Evolutionary conservation across 2,888 invertebrate species (phyloP), one percentile per base, ranked within the genome.

Genomic region (Taenaris catops): DNA sequence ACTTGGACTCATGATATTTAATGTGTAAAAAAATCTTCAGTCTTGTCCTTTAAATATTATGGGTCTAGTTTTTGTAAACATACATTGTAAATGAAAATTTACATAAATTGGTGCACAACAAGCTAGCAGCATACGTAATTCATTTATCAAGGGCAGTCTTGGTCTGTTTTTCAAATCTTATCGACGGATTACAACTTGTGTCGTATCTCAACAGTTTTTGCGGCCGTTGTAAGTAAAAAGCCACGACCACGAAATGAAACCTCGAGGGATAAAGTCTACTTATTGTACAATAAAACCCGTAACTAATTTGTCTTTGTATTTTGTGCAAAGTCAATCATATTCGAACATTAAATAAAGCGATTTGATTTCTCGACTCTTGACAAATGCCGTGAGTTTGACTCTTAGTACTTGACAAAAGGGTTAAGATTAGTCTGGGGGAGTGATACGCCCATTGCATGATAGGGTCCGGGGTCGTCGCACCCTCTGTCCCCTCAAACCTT

Each of bases 391-490:
- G 20, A 38, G 14, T 38, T 34, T 8, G 14, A 26, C 11, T 27
- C 27, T 38, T 34, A 33, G 7, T 24, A 24, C 21, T 19, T 16
- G 26, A 38, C 31, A 31, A 41, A 37, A 57, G 54, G 51, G 53
- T 57, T 42, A 56, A 52, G 55, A 60, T 64, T 58, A 50, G 55
- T 49, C 46, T 56, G n/a, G 58, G 58, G 48, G 31, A 32, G 27
- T 38, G 24, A 37, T 26, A 24, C 12, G 19, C 34, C 36, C 38
- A 34, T 41, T 38, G 56, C 58, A 62, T 59, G 60, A 59, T 69
- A 67, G 72, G 70, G 72, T 52, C 56, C 65, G 72, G 65, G 84
- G 84, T 83, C 81, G 78, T 66, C 74, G 81, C 76, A 73, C 79
- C 81, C 78, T 76, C 56, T 58, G 55, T 58, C 66, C 72, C 69